Percentiles rank a stretch among this genome's conserved stretches.
Conservation (phyloP, 92 coral and sea anemone species). For the Zoanthus solanderi region DNA sequence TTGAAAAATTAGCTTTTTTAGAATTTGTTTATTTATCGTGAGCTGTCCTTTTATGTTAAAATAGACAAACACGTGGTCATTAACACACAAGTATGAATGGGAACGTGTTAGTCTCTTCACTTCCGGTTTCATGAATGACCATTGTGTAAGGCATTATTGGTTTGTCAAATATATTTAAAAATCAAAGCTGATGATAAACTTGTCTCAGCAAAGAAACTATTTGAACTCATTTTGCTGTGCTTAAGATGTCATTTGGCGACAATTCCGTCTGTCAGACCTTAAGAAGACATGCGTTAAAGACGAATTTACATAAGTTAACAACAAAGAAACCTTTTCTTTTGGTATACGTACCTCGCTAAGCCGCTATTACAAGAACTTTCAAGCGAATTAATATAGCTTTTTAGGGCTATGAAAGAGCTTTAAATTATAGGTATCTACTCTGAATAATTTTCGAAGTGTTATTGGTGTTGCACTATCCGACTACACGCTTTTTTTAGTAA, state of each 20-base stretch:
- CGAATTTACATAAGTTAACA: not conserved
- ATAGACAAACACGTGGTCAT: conserved; percentile 31
- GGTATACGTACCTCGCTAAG: not conserved
- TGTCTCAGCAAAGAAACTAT: conserved; percentile 15
- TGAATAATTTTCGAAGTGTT: too few species aligned
- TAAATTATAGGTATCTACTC: too few species aligned
- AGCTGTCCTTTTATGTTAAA: conserved; percentile 1
- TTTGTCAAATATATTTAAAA: conserved; percentile 13
- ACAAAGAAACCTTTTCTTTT: conserved; percentile 13
- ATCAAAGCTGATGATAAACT: not conserved
- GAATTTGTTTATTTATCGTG: not conserved
- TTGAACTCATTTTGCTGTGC: not conserved
- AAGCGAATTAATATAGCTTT: not conserved
- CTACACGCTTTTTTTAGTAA: too few species aligned
- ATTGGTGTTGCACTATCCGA: too few species aligned
- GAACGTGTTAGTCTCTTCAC: not conserved
- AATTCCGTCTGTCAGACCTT: not conserved
- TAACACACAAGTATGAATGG: conserved; percentile 10
- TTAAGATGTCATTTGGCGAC: not conserved
- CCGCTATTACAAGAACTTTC: not conserved
- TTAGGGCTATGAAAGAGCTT: too few species aligned
- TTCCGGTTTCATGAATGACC: conserved; percentile 25
- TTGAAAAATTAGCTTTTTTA: not conserved
- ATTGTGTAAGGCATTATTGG: not conserved
- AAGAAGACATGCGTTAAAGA: not conserved